Base-by-base conservation (phyloP, 1,140 invertebrate genomes). In the Mizuhopecten yessoensis region DNA sequence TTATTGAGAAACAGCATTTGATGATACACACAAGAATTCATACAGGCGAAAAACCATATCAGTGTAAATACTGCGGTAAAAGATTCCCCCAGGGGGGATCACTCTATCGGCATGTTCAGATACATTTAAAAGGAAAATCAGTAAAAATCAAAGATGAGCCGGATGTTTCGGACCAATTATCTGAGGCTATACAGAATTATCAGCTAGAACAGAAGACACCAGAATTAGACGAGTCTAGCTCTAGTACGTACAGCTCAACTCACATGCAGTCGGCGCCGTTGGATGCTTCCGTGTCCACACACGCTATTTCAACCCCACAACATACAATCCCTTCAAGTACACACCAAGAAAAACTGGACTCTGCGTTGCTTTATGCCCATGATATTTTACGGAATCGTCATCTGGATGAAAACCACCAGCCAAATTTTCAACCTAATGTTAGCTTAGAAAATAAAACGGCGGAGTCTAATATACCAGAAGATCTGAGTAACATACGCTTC, bases 1-100 rank as follows among this genome's bases (percentile, higher is more conserved):
- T 97, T 92, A 97, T 75, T 29, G 90, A 87, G n/a, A 90, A 90
- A 42, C 39, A 87, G 23, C 87, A 87, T 39, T 39, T 90, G 90
- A 87, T 90, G 15, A 87, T 90, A 13, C 90, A 90, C 34, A 87
- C 87, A 36, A 45, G 90, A 34, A 90, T 87, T 29, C 90, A 90
- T 34, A 91, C 91, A 0, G 89, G 89, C 5, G 89, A 90, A 33
- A 90, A 90, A 34, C 91, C 89, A 10, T 90, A 92, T 75, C 90
- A 90, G 29, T 92, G 91, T 36, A 89, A 89, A 57, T 86, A 86
- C 39, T 92, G 91, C 29, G 91, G 91, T 0, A 90, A 92, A 75
- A 57, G 86, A 29, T 90, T 92, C 5, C 49, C 89, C 20, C 91
- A 90, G n/a, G 87, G 87, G 23, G 90, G 90, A 23, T 87, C 90